Percentiles rank a stretch among this genome's conserved stretches.
Evolutionary conservation across 2,888 invertebrate genomes (phyloP).

Genomic region (Cloeon dipterum): DNA sequence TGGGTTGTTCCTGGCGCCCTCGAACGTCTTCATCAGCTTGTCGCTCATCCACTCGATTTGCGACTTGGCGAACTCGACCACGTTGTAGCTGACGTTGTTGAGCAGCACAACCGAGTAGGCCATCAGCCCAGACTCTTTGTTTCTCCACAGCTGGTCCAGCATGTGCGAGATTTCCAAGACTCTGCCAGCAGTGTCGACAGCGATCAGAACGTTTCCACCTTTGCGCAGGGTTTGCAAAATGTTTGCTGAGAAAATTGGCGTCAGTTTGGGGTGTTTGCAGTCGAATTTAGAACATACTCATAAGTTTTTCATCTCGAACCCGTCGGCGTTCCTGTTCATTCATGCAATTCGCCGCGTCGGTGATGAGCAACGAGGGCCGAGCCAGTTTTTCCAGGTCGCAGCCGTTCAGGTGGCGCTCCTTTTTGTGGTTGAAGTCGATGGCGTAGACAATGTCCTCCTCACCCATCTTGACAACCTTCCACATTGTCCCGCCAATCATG

Average conservation of each 20-base stretch:
- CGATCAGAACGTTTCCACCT: conserved; percentile 87
- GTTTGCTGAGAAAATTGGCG: conserved; percentile 53
- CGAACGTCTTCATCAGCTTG: conserved; percentile 80
- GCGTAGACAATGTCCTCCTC: conserved; percentile 98
- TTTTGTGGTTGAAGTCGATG: conserved; percentile 96
- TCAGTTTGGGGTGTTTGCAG: conserved; percentile 6
- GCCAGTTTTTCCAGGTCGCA: conserved; percentile 78
- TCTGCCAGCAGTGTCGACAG: conserved; percentile 91
- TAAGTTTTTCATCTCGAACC: conserved; percentile 82
- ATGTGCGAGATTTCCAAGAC: conserved; percentile 91
- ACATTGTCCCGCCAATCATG: conserved; percentile 95
- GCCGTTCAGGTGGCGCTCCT: conserved; percentile 90
- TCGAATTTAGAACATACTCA: conserved; percentile 34
- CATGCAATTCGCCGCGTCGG: conserved; percentile 86
- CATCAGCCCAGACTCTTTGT: conserved; percentile 84
- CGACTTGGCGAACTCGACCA: conserved; percentile 95
- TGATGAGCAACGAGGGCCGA: conserved; percentile 80
- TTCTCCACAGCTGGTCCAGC: conserved; percentile 84
- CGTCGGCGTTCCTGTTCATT: conserved; percentile 80
- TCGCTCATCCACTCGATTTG: conserved; percentile 99
- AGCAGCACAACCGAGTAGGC: conserved; percentile 84
- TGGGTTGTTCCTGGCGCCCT: conserved; percentile 80
- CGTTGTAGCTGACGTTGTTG: conserved; percentile 94
- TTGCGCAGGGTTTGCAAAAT: conserved; percentile 81
- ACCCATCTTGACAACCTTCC: conserved; percentile 94